phyloP scores from a whole-genome alignment of 2,797 vertebrate species.

The Peromyscus melanophrys region DNA sequence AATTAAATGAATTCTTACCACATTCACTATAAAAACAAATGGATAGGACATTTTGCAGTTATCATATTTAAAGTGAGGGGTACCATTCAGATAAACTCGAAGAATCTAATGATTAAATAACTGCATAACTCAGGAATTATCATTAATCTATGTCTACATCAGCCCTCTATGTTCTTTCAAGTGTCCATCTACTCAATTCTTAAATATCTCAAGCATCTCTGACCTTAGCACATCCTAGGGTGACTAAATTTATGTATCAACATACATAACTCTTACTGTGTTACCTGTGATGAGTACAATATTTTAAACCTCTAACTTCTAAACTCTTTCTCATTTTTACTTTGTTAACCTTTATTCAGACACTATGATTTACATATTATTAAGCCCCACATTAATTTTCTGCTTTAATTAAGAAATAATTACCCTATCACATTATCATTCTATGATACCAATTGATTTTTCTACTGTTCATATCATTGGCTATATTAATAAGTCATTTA shows the following conservation, averaged over 20 bases:
- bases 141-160: neutral
- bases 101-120: neutral
- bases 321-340: neutral
- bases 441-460: neutral
- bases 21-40: neutral
- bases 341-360: neutral
- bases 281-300: neutral
- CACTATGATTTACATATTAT: neutral
- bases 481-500: neutral
- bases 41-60: neutral
- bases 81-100: neutral
- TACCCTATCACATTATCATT: neutral
- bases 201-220: neutral
- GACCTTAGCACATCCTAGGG: neutral
- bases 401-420: neutral
- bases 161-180: neutral
- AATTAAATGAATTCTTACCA: neutral
- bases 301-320: neutral
- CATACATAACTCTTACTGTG: neutral
- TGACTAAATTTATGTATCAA: neutral
- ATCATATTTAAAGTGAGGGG: neutral
- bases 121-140: neutral
- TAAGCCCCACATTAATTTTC: neutral
- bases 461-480: neutral
- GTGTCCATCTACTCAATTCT: neutral